phyloP scores from a whole-genome alignment of 2,888 invertebrate species.

The Poecilus cupreus region DNA sequence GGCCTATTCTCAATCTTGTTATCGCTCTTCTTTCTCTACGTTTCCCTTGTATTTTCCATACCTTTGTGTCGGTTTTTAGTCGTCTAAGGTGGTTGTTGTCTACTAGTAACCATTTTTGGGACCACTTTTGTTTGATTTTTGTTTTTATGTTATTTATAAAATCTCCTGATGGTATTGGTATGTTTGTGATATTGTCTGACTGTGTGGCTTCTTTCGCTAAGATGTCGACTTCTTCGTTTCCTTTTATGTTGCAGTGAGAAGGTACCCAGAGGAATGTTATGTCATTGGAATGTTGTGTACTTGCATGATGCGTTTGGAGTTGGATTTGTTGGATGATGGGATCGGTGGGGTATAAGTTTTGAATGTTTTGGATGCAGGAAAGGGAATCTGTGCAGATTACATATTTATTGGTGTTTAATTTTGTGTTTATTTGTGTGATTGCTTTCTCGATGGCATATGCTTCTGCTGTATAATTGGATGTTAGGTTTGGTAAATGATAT shows the following conservation, averaged over 20 bases:
- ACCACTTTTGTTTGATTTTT: not conserved
- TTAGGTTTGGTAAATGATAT: not conserved
- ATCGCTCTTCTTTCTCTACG: not conserved
- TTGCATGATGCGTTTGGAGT: not conserved
- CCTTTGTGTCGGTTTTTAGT: not conserved
- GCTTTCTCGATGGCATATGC: not conserved
- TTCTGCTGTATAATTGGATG: conserved; percentile 1
- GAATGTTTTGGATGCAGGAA: not conserved
- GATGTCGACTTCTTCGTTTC: conserved; percentile 3
- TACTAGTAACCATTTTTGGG: not conserved
- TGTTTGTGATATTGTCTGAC: not conserved
- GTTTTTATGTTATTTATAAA: not conserved
- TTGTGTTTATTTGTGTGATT: not conserved
- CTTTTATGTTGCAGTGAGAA: not conserved
- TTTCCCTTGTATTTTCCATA: not conserved
- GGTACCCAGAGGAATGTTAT: not conserved
- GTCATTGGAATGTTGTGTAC: not conserved
- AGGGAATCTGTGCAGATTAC: conserved; percentile 1
- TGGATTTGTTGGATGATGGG: not conserved
- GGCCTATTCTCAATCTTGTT: conserved; percentile 33
- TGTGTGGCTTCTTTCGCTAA: not conserved
- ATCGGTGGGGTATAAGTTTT: not conserved
- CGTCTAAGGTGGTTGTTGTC: not conserved
- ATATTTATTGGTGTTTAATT: not conserved
- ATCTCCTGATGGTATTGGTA: not conserved